A percentile compares a stretch with the other conserved stretches of the same genome.
These are phyloP conservation scores for Ptychoptera contaminata DNA, from an alignment of 2,888 invertebrate genomes.

Conservation along the genomic window DNA sequence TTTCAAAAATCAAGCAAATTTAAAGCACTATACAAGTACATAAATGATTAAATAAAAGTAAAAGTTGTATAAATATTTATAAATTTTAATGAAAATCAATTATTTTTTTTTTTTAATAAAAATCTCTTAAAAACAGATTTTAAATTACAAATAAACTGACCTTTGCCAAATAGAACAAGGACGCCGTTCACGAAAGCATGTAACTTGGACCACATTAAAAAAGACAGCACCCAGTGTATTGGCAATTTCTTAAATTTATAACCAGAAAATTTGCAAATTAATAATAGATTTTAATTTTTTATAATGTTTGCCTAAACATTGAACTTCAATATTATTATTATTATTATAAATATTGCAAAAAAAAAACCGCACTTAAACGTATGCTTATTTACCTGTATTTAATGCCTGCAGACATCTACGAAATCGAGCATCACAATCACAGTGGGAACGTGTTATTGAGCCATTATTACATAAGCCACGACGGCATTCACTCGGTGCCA, in stretches of 20 bases:
- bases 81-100: too few relatives aligned
- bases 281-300: not conserved
- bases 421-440: slow-evolving; percentile 57
- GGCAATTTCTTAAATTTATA: slow-evolving; percentile 36
- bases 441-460: slow-evolving; percentile 53
- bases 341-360: too few relatives aligned
- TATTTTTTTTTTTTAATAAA: too few relatives aligned
- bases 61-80: too few relatives aligned
- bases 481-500: slow-evolving; percentile 40
- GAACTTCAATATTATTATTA: not conserved
- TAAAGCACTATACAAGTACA: too few relatives aligned
- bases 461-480: slow-evolving; percentile 51
- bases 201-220: slow-evolving; percentile 58
- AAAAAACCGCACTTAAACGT: too few relatives aligned
- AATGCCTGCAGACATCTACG: slow-evolving; percentile 49
- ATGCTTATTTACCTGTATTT: slow-evolving; percentile 31
- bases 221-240: slow-evolving; percentile 55
- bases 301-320: too few relatives aligned
- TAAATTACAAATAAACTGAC: slow-evolving; percentile 26
- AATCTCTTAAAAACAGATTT: too few relatives aligned
- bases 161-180: slow-evolving; percentile 47
- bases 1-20: too few relatives aligned
- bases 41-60: too few relatives aligned
- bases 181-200: slow-evolving; percentile 50
- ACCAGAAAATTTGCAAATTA: not conserved